Percentiles rank a stretch among this genome's conserved stretches.
These are phyloP conservation scores for Lasioglossum morio DNA, from an alignment of 2,888 invertebrate species.

Conservation along the genomic window DNA sequence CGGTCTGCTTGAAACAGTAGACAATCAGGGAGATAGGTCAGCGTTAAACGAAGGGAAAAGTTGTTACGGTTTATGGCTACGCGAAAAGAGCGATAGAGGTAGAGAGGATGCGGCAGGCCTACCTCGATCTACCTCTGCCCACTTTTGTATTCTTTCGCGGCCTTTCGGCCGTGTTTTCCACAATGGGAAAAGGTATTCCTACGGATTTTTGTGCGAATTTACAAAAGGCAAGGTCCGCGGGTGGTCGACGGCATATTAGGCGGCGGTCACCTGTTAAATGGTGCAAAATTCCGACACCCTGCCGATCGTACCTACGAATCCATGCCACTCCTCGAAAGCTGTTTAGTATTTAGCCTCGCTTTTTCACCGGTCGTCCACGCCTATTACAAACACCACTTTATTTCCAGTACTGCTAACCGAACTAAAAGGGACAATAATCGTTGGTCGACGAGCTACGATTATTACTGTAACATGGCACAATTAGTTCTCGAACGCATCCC, in stretches of 20 bases:
- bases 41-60: background rate
- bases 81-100: background rate
- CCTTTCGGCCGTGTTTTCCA: slow-evolving; percentile 17
- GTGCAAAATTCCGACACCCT: slow-evolving; percentile 44
- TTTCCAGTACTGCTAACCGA: background rate
- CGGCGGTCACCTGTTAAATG: slow-evolving; percentile 54
- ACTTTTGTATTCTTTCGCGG: slow-evolving; percentile 4
- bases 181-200: slow-evolving; percentile 34
- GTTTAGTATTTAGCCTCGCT: slow-evolving; percentile 36
- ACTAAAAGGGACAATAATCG: slow-evolving; percentile 5
- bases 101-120: background rate
- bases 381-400: slow-evolving; percentile 4
- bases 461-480: background rate
- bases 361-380: background rate
- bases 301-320: slow-evolving; percentile 16
- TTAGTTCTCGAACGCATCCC: background rate
- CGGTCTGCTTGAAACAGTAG: background rate
- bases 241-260: slow-evolving; percentile 26
- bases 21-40: background rate
- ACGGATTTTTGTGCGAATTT: slow-evolving; percentile 45
- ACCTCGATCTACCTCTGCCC: background rate
- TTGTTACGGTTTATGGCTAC: background rate
- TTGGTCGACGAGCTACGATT: background rate
- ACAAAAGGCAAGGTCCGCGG: slow-evolving; percentile 39
- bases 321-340: slow-evolving; percentile 16